Conservation (phyloP, 2,888 invertebrate species). For the Latrodectus elegans region DNA sequence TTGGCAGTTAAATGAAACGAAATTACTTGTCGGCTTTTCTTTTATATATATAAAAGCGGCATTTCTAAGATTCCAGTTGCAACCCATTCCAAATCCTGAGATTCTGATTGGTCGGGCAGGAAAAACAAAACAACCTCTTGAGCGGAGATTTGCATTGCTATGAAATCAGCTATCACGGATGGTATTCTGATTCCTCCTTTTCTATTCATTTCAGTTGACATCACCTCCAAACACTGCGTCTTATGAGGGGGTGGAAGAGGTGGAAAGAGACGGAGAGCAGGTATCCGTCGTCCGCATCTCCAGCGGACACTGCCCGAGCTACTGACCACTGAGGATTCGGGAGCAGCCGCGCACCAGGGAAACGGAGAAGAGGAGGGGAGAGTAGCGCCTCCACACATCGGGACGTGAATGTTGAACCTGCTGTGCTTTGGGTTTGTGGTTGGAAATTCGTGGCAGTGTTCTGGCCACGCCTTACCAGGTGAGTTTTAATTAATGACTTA, state of each 20-base stretch:
- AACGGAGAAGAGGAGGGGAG: conserved; percentile 26
- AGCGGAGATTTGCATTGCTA: no score
- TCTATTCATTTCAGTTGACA: conserved; percentile 15
- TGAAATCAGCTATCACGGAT: not conserved
- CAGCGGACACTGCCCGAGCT: not conserved
- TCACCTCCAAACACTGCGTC: not conserved
- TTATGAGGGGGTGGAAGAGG: not conserved
- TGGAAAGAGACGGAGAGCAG: not conserved
- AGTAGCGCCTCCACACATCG: conserved; percentile 11
- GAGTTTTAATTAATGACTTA: not conserved
- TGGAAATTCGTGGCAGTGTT: conserved; percentile 65
- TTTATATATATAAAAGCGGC: no score
- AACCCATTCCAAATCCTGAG: no score
- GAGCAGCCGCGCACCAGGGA: not conserved
- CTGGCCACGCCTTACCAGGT: conserved; percentile 69
- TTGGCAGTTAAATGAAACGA: no score
- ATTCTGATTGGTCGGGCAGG: no score
- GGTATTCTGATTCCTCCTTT: not conserved
- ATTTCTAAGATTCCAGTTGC: no score
- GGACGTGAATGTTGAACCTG: conserved; percentile 68
- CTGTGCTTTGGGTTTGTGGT: conserved; percentile 69
- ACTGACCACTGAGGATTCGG: no score
- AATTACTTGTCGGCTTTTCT: no score
- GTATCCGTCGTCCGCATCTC: conserved; percentile 1
- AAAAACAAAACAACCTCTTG: no score